Percentiles rank a stretch among this genome's conserved stretches.
Conservation (phyloP, 2,888 invertebrate species). For the Electrophaes corylata region DNA sequence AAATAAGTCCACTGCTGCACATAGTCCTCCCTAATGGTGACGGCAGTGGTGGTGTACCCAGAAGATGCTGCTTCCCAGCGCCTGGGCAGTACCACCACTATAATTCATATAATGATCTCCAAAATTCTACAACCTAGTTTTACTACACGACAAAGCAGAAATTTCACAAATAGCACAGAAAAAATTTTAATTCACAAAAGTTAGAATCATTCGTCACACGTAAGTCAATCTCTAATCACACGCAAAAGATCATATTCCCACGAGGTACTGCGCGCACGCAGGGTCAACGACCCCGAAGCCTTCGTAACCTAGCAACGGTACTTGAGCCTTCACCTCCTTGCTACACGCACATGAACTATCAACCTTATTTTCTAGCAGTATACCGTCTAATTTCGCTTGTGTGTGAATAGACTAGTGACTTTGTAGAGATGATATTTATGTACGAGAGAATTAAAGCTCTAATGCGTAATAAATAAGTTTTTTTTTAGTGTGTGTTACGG, state of each 20-base stretch:
- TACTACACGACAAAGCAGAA: neutral
- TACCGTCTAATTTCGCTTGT: slow-evolving; percentile 15
- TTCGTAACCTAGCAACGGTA: slow-evolving; percentile 67
- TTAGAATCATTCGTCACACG: slow-evolving; percentile 27
- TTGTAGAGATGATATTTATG: slow-evolving; percentile 11
- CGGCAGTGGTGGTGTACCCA: no score
- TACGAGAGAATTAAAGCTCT: slow-evolving; percentile 19
- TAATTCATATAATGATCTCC: no score
- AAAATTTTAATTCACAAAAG: slow-evolving; percentile 16
- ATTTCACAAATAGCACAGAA: neutral
- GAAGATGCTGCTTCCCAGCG: no score
- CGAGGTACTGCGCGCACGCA: slow-evolving; percentile 59
- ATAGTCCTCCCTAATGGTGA: no score
- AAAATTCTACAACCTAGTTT: no score
- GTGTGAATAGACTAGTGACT: slow-evolving; percentile 1
- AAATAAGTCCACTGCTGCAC: no score
- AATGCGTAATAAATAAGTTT: slow-evolving; percentile 1
- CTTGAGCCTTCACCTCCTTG: slow-evolving; percentile 58
- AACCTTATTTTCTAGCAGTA: slow-evolving; percentile 1
- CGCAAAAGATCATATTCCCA: slow-evolving; percentile 62
- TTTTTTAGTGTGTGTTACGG: slow-evolving; percentile 8
- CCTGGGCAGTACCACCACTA: no score
- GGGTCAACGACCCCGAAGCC: slow-evolving; percentile 57
- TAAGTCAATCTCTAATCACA: slow-evolving; percentile 30
- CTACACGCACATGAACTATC: slow-evolving; percentile 4